These are phyloP conservation scores for Julus scanicus DNA, from an alignment of 2,888 invertebrate genomes.

Conservation along the genomic window DNA sequence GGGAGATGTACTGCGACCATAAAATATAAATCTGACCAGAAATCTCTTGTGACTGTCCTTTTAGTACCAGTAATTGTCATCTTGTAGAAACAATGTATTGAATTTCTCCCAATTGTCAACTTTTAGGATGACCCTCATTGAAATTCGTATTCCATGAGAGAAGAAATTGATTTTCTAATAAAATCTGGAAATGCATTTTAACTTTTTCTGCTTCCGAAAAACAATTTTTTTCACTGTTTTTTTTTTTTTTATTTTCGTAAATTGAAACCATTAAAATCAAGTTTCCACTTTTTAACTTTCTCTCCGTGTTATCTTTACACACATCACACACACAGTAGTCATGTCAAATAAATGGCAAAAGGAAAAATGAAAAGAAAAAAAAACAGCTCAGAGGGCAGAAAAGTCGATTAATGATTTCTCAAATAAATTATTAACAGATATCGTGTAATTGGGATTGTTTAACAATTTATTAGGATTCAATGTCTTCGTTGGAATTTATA, in stretches of 20 bases:
- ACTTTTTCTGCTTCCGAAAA: conserved; percentile 12
- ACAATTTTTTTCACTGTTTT: background rate
- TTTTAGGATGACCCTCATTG: background rate
- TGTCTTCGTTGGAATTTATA: conserved; percentile 50
- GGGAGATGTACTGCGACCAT: too few relatives aligned
- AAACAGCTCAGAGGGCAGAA: background rate
- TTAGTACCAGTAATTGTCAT: background rate
- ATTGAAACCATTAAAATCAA: conserved; percentile 45
- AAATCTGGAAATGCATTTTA: conserved; percentile 31
- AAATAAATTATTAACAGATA: conserved; percentile 50
- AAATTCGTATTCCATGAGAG: background rate
- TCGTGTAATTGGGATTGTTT: conserved; percentile 50
- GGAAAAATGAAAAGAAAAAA: background rate
- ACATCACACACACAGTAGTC: conserved; percentile 37
- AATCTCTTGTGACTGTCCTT: background rate
- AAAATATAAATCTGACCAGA: too few relatives aligned
- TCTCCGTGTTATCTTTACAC: conserved; percentile 24
- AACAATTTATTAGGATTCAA: conserved; percentile 51
- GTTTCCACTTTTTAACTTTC: conserved; percentile 43
- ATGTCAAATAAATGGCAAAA: conserved; percentile 38
- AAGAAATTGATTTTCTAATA: conserved; percentile 45
- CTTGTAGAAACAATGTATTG: background rate
- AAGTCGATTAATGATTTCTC: conserved; percentile 50
- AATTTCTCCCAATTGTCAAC: background rate
- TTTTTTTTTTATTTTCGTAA: background rate